A percentile compares a stretch with the other conserved stretches of the same genome.
Conservation (phyloP, 2,797 vertebrate genomes). For the Cynodonichthys magdalenae region DNA sequence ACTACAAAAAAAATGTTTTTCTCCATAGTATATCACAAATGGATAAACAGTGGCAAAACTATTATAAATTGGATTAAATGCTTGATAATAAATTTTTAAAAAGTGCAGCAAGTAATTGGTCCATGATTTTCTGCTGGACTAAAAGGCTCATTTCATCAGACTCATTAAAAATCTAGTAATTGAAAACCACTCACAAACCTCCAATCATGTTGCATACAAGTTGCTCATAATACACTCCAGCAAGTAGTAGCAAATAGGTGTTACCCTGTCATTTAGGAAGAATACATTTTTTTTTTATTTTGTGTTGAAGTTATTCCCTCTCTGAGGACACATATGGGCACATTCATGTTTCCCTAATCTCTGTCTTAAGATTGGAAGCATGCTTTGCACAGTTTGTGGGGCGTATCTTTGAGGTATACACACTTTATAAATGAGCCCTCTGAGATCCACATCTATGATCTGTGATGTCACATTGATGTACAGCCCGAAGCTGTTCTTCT, state of each 20-base stretch:
- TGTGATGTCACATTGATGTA: constrained; percentile 77
- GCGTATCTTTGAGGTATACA: constrained; percentile 67
- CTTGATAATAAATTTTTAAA: constrained; percentile 2
- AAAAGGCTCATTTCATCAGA: constrained; percentile 20
- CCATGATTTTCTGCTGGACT: constrained; percentile 9
- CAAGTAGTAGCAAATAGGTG: constrained; percentile 20
- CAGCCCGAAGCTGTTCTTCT: constrained; percentile 73
- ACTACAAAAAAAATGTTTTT: constrained; percentile 12
- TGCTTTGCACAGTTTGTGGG: constrained; percentile 50
- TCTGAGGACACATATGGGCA: constrained; percentile 15
- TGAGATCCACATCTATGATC: constrained; percentile 69
- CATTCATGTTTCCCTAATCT: constrained; percentile 48
- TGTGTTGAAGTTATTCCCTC: constrained; percentile 37
- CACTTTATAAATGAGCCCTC: constrained; percentile 76
- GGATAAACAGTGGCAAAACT: neutral
- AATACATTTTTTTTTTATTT: constrained; percentile 32
- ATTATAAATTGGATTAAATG: neutral
- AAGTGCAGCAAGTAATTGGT: constrained; percentile 7
- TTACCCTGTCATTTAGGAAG: constrained; percentile 6
- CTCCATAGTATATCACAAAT: constrained; percentile 23
- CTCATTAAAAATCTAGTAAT: constrained; percentile 32
- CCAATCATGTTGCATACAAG: constrained; percentile 15
- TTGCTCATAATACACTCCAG: constrained; percentile 19
- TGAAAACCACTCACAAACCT: constrained; percentile 30
- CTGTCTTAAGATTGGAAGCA: constrained; percentile 45